Evolutionary conservation across 2,113 vertebrate genomes (phyloP), one percentile per base, ranked within the genome.

Genomic region (Gasterosteus aculeatus): DNA sequence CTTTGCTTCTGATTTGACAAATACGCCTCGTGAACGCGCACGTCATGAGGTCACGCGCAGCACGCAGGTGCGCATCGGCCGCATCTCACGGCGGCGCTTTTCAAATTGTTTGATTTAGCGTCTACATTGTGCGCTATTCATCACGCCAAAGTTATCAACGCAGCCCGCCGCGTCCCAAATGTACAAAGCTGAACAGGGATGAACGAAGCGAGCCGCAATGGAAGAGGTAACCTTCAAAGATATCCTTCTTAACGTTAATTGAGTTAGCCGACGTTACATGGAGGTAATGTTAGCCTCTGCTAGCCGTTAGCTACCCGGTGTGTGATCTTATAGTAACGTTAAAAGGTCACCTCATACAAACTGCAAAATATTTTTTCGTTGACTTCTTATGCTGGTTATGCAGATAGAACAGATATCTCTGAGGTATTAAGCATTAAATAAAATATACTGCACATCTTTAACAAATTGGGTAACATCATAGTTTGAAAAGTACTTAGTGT

Each of bases 221-320:
- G 91, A 86, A 47, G 87, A 93, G 90, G 92, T 93, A 80, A 89
- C 46, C 10, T 46, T 68, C 19, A 19, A 59, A 11, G 1, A 3
- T 9, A 2, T 31, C 61, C 29, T n/a, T 22, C 3, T 74, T 44
- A 35, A 42, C 26, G 35, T 38, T 38, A 38, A 38, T 47, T 10
- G 15, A 44, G 31, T 10, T 5, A 26, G 12, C 18, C 22, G 62
- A 35, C 22, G 22, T 42, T 68, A 22, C 0, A 39, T 53, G 29
- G 38, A 9, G 16, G 5, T 60, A 5, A 44, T 10, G 57, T 42
- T n/a, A 38, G 35, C 4, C 12, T 66, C 0, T 16, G 54, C 58
- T 67, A 73, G 57, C 38, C 10, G 42, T 10, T 18, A 9, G 42
- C 8, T 18, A 7, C 4, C 6, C 22, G 12, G 11, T 57, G 10